Percentiles rank a stretch among this genome's conserved stretches.
These are phyloP conservation scores for Oryzias dopingdopingensis DNA, from an alignment of 2,797 vertebrate genomes.

Conservation along the genomic window DNA sequence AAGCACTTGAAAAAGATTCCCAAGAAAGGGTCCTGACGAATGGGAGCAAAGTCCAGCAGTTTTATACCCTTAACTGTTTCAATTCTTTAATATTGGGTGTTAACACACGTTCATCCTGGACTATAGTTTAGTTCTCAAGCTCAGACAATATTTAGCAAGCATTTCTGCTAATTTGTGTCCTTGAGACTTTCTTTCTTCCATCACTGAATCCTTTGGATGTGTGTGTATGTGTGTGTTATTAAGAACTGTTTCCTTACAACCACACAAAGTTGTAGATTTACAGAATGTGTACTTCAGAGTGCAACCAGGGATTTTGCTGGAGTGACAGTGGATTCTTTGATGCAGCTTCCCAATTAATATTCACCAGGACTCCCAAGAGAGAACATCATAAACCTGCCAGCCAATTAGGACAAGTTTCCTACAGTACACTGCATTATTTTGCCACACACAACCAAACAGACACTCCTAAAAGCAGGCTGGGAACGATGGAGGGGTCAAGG, in stretches of 20 bases:
- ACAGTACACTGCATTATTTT: slow-evolving; percentile 44
- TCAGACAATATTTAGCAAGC: too few relatives aligned
- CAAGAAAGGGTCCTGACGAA: too few relatives aligned
- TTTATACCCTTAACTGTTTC: too few relatives aligned
- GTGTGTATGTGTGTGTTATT: slow-evolving; percentile 16
- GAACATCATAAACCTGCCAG: slow-evolving; percentile 62
- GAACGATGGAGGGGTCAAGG: slow-evolving; percentile 43
- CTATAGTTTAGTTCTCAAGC: too few relatives aligned
- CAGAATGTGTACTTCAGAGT: slow-evolving; percentile 46
- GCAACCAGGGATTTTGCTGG: slow-evolving; percentile 46
- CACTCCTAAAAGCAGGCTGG: slow-evolving; percentile 33
- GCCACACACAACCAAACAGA: slow-evolving; percentile 29
- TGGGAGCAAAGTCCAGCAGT: too few relatives aligned
- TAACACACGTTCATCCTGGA: too few relatives aligned
- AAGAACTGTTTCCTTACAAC: slow-evolving; percentile 25
- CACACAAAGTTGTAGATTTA: slow-evolving; percentile 32
- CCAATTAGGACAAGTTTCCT: slow-evolving; percentile 68
- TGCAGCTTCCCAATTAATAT: slow-evolving; percentile 72
- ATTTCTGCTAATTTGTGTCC: too few relatives aligned
- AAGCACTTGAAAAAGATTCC: too few relatives aligned
- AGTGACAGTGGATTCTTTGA: slow-evolving; percentile 67
- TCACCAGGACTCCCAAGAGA: slow-evolving; percentile 61
- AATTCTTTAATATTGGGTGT: too few relatives aligned
- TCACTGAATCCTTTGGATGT: slow-evolving; percentile 6
- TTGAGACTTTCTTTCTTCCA: neutral